Percentiles rank a stretch among this genome's conserved stretches.
These are phyloP conservation scores for Pantherophis vulpinus DNA, from an alignment of 2,797 vertebrate species.

Conservation along the genomic window DNA sequence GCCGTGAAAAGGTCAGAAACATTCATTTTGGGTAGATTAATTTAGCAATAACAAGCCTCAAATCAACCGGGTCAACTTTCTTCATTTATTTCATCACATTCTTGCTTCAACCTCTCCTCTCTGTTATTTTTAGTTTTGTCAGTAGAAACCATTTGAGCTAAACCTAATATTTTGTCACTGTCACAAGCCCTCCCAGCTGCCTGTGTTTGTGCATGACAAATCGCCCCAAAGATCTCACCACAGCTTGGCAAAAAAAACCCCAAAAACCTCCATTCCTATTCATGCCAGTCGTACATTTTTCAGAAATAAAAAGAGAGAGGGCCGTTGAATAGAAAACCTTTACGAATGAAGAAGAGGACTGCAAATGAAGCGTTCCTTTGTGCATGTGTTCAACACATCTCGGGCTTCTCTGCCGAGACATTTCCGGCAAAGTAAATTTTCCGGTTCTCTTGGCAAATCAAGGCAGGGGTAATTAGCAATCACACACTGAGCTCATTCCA, in stretches of 20 bases:
- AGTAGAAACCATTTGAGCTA: not conserved
- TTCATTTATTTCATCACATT: not conserved
- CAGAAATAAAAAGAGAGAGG: not conserved
- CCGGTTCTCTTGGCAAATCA: not conserved
- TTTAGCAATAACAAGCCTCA: not conserved
- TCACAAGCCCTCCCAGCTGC: not conserved
- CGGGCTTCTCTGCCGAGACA: not conserved
- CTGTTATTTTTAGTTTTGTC: not conserved
- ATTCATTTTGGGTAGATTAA: not conserved
- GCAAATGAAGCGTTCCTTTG: not conserved
- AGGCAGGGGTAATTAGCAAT: not conserved
- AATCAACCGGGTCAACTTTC: not conserved
- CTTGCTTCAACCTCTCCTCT: not conserved
- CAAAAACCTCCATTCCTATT: not conserved
- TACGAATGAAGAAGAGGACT: not conserved
- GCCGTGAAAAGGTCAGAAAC: constrained; percentile 21
- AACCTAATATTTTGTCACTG: not conserved
- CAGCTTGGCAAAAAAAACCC: too few species aligned
- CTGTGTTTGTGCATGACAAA: not conserved
- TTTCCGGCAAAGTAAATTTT: not conserved
- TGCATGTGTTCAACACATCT: not conserved
- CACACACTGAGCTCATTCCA: not conserved
- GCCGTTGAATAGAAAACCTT: not conserved
- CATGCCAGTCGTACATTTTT: not conserved
- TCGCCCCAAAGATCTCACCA: not conserved